Conservation (phyloP, 2,797 vertebrate species). For the Tokudaia muenninki region DNA sequence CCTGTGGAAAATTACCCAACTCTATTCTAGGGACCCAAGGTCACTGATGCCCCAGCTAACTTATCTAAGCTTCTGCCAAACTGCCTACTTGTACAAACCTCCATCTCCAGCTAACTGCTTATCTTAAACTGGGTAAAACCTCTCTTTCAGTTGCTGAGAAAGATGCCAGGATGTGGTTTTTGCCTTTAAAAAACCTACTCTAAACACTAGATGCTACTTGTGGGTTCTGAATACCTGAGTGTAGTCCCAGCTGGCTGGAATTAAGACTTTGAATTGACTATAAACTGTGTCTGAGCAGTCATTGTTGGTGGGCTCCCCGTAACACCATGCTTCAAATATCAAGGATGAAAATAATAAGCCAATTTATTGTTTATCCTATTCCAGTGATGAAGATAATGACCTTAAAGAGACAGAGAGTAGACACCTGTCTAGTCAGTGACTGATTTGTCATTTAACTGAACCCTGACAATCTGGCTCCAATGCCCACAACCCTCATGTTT, state of each 20-base stretch:
- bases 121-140: background rate
- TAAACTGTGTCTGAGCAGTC: background rate
- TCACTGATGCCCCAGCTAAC: background rate
- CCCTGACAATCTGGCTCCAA: background rate
- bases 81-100: background rate
- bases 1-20: background rate
- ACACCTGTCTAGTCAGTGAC: background rate
- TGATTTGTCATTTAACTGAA: background rate
- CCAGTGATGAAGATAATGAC: conserved; percentile 40
- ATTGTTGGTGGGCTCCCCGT: background rate
- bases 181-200: background rate
- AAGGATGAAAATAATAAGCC: conserved; percentile 29
- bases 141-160: background rate
- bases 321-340: conserved; percentile 15
- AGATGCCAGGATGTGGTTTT: background rate
- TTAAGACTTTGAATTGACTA: background rate
- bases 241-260: background rate
- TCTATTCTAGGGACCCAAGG: background rate
- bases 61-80: background rate
- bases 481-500: background rate
- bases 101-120: background rate
- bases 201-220: background rate
- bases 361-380: background rate
- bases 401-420: background rate
- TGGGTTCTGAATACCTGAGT: background rate